phyloP scores from a whole-genome alignment of 2,113 vertebrate genomes.

The Carassius gibelio region DNA sequence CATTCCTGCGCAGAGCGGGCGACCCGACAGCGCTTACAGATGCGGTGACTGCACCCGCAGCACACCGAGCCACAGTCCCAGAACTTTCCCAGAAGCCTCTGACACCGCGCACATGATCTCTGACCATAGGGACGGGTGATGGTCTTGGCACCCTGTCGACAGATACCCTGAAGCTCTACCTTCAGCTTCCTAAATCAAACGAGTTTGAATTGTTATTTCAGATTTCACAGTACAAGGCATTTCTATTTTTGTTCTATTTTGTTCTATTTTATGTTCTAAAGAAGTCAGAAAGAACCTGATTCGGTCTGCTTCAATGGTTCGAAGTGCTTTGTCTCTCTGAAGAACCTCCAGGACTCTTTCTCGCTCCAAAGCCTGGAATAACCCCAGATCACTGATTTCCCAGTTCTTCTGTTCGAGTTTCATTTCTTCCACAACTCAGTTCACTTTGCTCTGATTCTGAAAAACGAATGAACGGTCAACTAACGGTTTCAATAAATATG shows the following conservation, averaged over 20 bases:
- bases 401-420: neutral
- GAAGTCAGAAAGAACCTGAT: conserved; percentile 75
- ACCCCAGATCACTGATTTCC: conserved; percentile 67
- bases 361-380: conserved; percentile 80
- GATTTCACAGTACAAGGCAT: neutral
- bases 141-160: conserved; percentile 73
- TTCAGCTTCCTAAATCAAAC: conserved; percentile 81
- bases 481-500: neutral
- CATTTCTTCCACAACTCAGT: conserved; percentile 9
- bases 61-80: conserved; percentile 85
- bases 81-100: conserved; percentile 77
- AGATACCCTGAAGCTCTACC: conserved; percentile 81
- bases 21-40: conserved; percentile 83
- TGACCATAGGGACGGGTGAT: conserved; percentile 66
- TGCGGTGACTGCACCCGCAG: conserved; percentile 87
- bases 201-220: neutral
- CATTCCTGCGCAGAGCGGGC: conserved; percentile 68
- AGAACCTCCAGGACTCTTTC: conserved; percentile 87
- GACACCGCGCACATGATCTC: conserved; percentile 85
- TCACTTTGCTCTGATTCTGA: neutral
- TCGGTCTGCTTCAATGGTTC: conserved; percentile 81
- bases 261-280: neutral
- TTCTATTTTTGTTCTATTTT: no score
- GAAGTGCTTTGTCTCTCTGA: conserved; percentile 81
- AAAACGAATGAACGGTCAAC: neutral